Evolutionary conservation across 2,888 invertebrate genomes (phyloP), one percentile per base, ranked within the genome.

Genomic region (Drymonia ruficornis): DNA sequence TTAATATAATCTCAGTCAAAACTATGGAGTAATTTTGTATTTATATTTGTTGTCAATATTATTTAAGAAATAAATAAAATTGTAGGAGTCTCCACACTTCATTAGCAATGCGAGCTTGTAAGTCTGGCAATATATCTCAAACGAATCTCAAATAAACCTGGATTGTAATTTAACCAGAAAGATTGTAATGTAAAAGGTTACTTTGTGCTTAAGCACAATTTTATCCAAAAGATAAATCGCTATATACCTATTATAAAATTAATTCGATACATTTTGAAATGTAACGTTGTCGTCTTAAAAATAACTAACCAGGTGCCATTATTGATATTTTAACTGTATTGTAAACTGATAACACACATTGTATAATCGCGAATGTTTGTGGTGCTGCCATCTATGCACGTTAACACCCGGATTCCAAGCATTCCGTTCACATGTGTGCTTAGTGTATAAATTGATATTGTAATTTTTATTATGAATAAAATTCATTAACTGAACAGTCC

Each of bases 231-330:
- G 0, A 7, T 23, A 34, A 34, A 13, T 13, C 8, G 34, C 13
- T 34, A 34, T 5, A 13, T 34, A 11, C 4, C 34, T 34, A 34
- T 34, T 34, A n/a, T 38, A 38, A 38, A 38, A 38, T 38, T 1
- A 38, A 38, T 38, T 38, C 2, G 11, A 38, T 1, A 34, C 34
- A 34, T 13, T 34, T 34, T 8, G 11, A 13, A 34, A 34, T 3
- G 2, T 34, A 9, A 34, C 23, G 23, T 34, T 34, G 9, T 34
- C 12, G 34, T 13, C 34, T 4, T n/a, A 38, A 38, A 15, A 38
- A 38, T 6, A 38, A 79, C 78, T 83, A 82, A 84, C 78, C 70
- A 68, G 69, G 89, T 89, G 89, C 89, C 89, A 90, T 88, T 87
- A 83, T 75, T 83, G 70, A 76, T 80, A 83, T 81, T 77, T 74